These are phyloP conservation scores for Paratrypauchen microcephalus DNA, from an alignment of 2,797 vertebrate genomes.

Conservation along the genomic window DNA sequence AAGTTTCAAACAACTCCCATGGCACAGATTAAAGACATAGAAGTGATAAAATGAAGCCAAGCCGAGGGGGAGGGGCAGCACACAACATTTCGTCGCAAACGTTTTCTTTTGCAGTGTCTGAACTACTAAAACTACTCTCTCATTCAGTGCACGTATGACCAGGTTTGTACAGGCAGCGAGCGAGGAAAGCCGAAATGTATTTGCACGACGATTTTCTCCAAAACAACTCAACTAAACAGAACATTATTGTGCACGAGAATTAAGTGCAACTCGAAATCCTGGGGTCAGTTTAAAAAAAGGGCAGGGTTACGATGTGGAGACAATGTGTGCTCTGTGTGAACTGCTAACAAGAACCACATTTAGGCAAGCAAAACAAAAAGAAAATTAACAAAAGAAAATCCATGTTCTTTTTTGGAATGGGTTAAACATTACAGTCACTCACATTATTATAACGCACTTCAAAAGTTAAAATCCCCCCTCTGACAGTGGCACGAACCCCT, in stretches of 20 bases:
- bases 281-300: constrained; percentile 47
- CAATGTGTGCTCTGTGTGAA: constrained; percentile 41
- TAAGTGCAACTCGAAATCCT: constrained; percentile 49
- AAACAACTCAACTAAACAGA: constrained; percentile 48
- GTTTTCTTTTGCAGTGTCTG: constrained; percentile 77
- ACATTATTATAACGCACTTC: constrained; percentile 69
- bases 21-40: constrained; percentile 65
- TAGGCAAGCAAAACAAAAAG: constrained; percentile 7
- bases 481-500: constrained; percentile 75
- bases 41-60: constrained; percentile 58
- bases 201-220: constrained; percentile 64
- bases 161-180: constrained; percentile 63
- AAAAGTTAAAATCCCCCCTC: constrained; percentile 61
- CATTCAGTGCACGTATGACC: constrained; percentile 79
- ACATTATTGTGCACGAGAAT: constrained; percentile 53
- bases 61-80: constrained; percentile 50
- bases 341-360: constrained; percentile 29
- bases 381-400: constrained; percentile 21
- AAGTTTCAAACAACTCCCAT: constrained; percentile 68
- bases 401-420: constrained; percentile 61
- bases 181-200: constrained; percentile 59
- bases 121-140: constrained; percentile 70
- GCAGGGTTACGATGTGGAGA: constrained; percentile 36
- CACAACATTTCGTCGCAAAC: constrained; percentile 71
- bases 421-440: constrained; percentile 65